Conservation (phyloP, 2,113 vertebrate genomes). For the Burhinus oedicnemus region DNA sequence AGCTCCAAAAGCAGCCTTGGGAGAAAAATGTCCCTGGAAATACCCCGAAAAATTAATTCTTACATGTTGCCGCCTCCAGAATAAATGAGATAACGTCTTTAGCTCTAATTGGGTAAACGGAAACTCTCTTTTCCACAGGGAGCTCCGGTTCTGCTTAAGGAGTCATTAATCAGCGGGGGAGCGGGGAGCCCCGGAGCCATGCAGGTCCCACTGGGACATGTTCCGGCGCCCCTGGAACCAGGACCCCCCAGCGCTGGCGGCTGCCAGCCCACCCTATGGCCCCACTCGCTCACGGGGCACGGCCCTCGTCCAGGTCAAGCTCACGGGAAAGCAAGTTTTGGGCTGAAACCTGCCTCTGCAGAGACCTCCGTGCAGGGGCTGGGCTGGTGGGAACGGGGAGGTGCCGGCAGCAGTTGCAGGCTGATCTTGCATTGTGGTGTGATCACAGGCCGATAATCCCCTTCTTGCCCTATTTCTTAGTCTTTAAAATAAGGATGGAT, state of each 20-base stretch:
- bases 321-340: rapidly evolving
- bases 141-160: neutral
- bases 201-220: rapidly evolving
- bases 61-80: slow-evolving; percentile 5
- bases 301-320: neutral
- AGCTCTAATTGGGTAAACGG: slow-evolving; percentile 24
- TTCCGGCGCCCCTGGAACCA: neutral
- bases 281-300: too few species aligned
- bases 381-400: neutral
- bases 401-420: neutral
- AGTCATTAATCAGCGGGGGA: slow-evolving; percentile 28
- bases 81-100: slow-evolving; percentile 35
- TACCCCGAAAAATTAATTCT: slow-evolving; percentile 1
- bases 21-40: slow-evolving; percentile 33
- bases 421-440: neutral
- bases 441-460: neutral
- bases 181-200: rapidly evolving
- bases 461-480: neutral
- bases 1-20: slow-evolving; percentile 10
- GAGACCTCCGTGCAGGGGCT: neutral
- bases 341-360: rapidly evolving
- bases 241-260: rapidly evolving
- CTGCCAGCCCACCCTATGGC: neutral
- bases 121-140: slow-evolving; percentile 13
- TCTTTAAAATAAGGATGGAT: neutral